Evolutionary conservation across 2,113 vertebrate genomes (phyloP), one percentile per base, ranked within the genome.

Genomic region (Chaetodon trifascialis): DNA sequence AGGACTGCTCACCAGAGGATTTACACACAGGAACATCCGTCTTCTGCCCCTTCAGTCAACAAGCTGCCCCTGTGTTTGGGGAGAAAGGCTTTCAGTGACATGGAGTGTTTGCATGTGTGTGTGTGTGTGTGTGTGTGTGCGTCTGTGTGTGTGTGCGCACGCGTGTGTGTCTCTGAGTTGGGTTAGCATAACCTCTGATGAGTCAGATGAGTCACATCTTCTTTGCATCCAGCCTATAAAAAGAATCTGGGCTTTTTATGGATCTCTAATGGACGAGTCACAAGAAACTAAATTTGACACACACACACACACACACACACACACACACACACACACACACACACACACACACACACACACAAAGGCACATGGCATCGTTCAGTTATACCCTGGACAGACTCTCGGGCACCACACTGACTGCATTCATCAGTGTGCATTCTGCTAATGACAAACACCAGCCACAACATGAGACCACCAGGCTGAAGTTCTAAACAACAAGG

Each of bases 161-260:
- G 38, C 5, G 16, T 67, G 44, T 55, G 49, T 42, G 15, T 58
- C 23, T 55, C 10, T 47, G 7, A 46, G 36, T 58, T 19, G 34
- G 36, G 64, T 56, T 36, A 80, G 46, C 23, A 4, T 69, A 68
- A 70, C 55, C 62, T 52, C 17, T 15, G 47, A 63, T 71, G 64
- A 79, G 42, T 73, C 73, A 76, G 2, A 80, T 70, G 58, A 83
- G 59, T 79, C 78, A 83, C 12, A 2, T 78, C 44, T 54, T 68
- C 55, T 71, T 77, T 88, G 52, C 59, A 76, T 80, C 75, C 38
- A 65, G 12, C 5, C 80, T 84, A 78, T 83, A 78, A 79, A 90
- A 83, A 86, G 62, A 84, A 63, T 66, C 25, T 6, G 7, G 10
- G 14, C n/a, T 75, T 83, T 89, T 90, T 82, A 82, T 76, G 77